phyloP scores from a whole-genome alignment of 1,140 invertebrate species.

The Dendroctonus valens region DNA sequence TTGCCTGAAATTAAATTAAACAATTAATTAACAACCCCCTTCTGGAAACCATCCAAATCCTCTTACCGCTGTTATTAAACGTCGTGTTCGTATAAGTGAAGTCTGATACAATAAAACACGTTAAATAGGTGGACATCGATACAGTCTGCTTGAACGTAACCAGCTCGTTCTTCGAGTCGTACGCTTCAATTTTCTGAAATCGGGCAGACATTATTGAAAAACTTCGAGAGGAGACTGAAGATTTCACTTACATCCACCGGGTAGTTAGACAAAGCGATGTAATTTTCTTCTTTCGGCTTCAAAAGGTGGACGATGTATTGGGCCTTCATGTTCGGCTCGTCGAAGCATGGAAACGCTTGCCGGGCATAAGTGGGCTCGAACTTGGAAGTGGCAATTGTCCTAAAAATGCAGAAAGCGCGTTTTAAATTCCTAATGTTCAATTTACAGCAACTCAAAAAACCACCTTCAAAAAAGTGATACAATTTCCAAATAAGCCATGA shows the following conservation, averaged over 20 bases:
- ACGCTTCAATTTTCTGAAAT: slow-evolving; percentile 31
- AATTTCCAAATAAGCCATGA: too few species aligned
- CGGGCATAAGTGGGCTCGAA: slow-evolving; percentile 93
- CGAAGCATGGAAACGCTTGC: slow-evolving; percentile 91
- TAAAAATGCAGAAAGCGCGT: slow-evolving; percentile 47
- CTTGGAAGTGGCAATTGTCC: slow-evolving; percentile 83
- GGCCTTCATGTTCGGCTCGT: slow-evolving; percentile 93
- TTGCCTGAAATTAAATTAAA: slow-evolving; percentile 26
- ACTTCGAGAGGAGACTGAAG: neutral
- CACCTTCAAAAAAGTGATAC: too few species aligned
- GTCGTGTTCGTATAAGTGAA: slow-evolving; percentile 63
- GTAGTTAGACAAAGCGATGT: slow-evolving; percentile 82
- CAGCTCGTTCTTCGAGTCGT: slow-evolving; percentile 28
- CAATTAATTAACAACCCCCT: neutral
- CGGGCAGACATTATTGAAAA: neutral
- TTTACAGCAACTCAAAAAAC: too few species aligned
- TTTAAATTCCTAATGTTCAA: too few species aligned
- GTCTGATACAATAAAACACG: slow-evolving; percentile 89
- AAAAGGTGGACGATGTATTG: slow-evolving; percentile 77
- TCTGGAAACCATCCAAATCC: neutral
- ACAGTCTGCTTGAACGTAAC: slow-evolving; percentile 76
- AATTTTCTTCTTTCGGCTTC: slow-evolving; percentile 60
- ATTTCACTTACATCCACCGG: slow-evolving; percentile 52
- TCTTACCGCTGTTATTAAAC: slow-evolving; percentile 54
- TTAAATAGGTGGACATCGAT: slow-evolving; percentile 90